These are phyloP conservation scores for Clarias macrocephalus DNA, from an alignment of 2,113 vertebrate species.

Conservation along the genomic window DNA sequence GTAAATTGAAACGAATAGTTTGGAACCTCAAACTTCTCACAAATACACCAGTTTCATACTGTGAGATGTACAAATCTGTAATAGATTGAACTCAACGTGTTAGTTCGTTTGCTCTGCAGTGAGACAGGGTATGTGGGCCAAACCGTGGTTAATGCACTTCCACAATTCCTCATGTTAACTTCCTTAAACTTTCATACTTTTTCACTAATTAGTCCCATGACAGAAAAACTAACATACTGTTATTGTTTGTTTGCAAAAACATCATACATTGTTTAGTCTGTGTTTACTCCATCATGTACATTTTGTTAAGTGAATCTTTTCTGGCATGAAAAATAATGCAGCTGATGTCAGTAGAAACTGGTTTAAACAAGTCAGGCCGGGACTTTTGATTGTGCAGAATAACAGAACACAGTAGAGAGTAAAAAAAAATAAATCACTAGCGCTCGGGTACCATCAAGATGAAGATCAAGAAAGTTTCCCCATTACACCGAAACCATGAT, in stretches of 20 bases:
- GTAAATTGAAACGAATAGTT: neutral
- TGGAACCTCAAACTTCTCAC: neutral
- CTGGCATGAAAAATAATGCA: neutral
- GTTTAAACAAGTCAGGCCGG: too few species aligned
- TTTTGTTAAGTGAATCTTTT: neutral
- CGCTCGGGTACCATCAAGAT: too few species aligned
- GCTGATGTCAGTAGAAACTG: neutral
- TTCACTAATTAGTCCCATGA: neutral
- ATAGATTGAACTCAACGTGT: neutral
- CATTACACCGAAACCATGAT: too few species aligned
- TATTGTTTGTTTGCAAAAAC: neutral
- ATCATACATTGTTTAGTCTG: neutral
- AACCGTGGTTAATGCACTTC: neutral
- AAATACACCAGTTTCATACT: neutral
- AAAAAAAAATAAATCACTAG: too few species aligned
- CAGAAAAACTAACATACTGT: neutral
- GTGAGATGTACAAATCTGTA: neutral
- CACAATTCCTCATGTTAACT: neutral
- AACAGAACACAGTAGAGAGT: too few species aligned
- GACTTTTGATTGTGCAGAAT: too few species aligned
- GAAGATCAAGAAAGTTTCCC: too few species aligned
- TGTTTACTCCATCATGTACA: neutral
- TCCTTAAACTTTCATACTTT: neutral
- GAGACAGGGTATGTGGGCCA: neutral
- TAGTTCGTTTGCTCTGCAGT: neutral